Base-by-base conservation (phyloP, 2,797 vertebrate species). In the Xenopus petersii region DNA sequence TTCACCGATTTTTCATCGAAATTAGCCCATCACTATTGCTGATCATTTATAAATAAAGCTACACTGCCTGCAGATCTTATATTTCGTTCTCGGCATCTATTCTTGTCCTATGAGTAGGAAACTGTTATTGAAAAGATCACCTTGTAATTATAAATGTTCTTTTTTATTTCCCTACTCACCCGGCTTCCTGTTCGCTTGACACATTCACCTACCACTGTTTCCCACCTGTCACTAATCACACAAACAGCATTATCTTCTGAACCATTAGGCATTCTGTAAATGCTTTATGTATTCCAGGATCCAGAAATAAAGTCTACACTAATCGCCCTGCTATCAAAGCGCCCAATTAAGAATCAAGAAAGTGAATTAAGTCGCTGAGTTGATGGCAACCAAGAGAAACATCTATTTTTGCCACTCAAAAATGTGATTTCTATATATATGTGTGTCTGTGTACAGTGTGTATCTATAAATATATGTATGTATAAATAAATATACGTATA, bases 211-310 rank as follows among this genome's bases (percentile, higher is more conserved):
- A 69, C 70, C 59, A 56, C 76, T 77, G 74, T 49, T 58, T 80
- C 76, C 56, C 71, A 70, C 79, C 83, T 47, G 73, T 77, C 84
- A 84, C 83, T 81, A 80, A 81, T 84, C 83, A 82, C 61, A 79
- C 67, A 69, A 77, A 72, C 11, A 79, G 71, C 77, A 75, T 81
- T 75, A 79, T 79, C 77, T 79, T 79, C 77, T 79, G 71, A 79
- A 74, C 77, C 71, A 79, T 79, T 79, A 79, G 71, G 71, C 77
- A 79, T 79, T 79, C 77, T 30, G 60, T 59, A 66, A 79, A 65
- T 61, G 77, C 77, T 66, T 74, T 74, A 79, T 79, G 69, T 79
- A 79, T 74, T 79, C 71, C 76, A 70, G 48, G n/a, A 79, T 68
- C 77, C 77, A 70, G 77, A 74, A 79, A 79, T 79, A 79, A 78